phyloP scores from a whole-genome alignment of 2,888 invertebrate genomes.

The Rotaria socialis region DNA sequence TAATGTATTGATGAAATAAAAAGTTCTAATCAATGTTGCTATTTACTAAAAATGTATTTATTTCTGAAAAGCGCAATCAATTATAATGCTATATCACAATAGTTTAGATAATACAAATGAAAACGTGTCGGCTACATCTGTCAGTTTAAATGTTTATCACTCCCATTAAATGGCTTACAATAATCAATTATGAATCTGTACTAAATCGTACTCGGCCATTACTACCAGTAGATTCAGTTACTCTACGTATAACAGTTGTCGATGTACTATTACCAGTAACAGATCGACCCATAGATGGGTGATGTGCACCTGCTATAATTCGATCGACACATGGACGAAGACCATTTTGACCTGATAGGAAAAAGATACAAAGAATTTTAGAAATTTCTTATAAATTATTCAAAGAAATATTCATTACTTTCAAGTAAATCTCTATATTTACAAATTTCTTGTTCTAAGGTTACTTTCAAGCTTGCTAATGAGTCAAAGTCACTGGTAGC shows the following conservation, averaged over 20 bases:
- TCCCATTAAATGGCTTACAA: background rate
- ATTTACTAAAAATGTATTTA: background rate
- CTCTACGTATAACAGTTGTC: no score
- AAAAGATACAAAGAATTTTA: background rate
- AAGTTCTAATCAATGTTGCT: background rate
- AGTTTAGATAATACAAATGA: background rate
- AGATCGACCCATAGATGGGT: slow-evolving; percentile 7
- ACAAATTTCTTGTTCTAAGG: slow-evolving; percentile 63
- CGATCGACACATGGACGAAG: slow-evolving; percentile 41
- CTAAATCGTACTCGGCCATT: background rate
- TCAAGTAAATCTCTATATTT: slow-evolving; percentile 64
- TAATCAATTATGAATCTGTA: background rate
- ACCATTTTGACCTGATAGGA: background rate
- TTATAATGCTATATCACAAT: background rate
- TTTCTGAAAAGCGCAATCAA: background rate
- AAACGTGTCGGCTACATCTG: background rate
- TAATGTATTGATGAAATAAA: no score
- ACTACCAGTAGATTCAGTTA: background rate
- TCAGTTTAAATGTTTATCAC: background rate
- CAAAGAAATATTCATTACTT: slow-evolving; percentile 54
- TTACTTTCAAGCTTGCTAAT: slow-evolving; percentile 62
- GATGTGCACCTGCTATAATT: slow-evolving; percentile 40
- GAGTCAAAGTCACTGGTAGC: slow-evolving; percentile 33
- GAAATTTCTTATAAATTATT: background rate
- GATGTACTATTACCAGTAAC: background rate